A percentile compares a stretch with the other conserved stretches of the same genome.
These are phyloP conservation scores for Enteromius anoplus DNA, from an alignment of 2,797 vertebrate species.

Conservation along the genomic window DNA sequence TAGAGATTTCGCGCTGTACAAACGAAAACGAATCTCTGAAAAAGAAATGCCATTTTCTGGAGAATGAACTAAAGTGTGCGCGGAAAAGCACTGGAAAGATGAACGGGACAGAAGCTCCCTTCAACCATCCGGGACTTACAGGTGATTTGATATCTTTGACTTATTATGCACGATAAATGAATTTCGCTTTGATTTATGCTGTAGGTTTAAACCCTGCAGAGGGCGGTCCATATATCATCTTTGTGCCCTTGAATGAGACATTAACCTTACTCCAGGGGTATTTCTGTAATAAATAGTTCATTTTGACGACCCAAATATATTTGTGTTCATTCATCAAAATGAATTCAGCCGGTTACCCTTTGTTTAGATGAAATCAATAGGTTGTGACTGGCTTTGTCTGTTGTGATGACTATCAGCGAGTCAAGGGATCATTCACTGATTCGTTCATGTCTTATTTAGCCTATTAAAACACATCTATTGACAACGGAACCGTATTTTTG, in stretches of 20 bases:
- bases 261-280: not conserved
- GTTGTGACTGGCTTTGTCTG: not conserved
- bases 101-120: conserved; percentile 34
- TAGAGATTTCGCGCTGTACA: conserved; percentile 71
- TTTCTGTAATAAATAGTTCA: not conserved
- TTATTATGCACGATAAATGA: not conserved
- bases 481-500: not conserved
- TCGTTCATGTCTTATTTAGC: not conserved
- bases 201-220: not conserved
- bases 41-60: conserved; percentile 75
- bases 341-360: not conserved
- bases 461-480: not conserved
- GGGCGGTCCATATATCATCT: not conserved
- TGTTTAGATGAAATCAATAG: not conserved
- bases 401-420: not conserved
- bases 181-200: not conserved
- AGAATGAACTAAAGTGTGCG: conserved; percentile 76
- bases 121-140: not conserved
- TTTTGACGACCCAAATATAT: not conserved
- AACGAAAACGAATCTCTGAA: conserved; percentile 65
- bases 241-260: not conserved
- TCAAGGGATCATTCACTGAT: not conserved
- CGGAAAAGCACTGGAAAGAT: conserved; percentile 59
- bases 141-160: conserved; percentile 34
- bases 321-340: not conserved